A percentile compares a stretch with the other conserved stretches of the same genome.
Conservation (phyloP, 2,797 vertebrate genomes). For the Gila robusta region DNA sequence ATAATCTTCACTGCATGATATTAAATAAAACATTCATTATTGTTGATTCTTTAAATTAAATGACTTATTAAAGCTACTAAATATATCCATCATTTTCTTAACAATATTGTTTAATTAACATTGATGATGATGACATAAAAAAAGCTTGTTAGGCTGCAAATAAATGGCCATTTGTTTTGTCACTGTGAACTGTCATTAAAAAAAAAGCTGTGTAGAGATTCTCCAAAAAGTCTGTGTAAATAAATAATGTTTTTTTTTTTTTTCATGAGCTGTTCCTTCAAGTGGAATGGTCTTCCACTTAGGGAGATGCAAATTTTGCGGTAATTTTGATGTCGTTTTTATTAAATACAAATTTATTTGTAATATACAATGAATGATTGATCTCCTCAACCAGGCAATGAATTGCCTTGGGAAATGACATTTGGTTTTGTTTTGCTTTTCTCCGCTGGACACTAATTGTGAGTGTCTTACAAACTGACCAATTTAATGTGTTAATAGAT, state of each 20-base stretch:
- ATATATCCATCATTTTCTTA: not conserved
- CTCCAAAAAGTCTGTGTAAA: not conserved
- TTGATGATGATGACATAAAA: not conserved
- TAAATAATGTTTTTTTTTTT: not conserved
- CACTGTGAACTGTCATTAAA: not conserved
- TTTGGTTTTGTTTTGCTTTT: constrained; percentile 20
- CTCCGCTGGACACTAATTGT: constrained; percentile 36
- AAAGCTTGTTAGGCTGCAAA: not conserved
- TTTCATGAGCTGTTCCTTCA: not conserved
- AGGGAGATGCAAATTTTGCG: not conserved
- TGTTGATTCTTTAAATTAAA: not conserved
- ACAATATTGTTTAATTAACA: not conserved
- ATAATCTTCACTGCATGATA: not conserved
- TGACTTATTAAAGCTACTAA: not conserved
- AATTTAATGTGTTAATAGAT: constrained; percentile 72
- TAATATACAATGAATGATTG: not conserved
- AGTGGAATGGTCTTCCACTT: not conserved
- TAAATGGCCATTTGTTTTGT: not conserved
- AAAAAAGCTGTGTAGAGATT: not conserved
- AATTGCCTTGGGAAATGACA: constrained; percentile 43
- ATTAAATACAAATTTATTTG: not conserved
- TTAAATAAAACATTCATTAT: not conserved
- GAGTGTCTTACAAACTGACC: constrained; percentile 57
- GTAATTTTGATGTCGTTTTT: not conserved
- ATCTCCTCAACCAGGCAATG: constrained; percentile 37